These are phyloP conservation scores for Halocynthia aurantium DNA, from an alignment of 23 tunicate species.

Conservation along the genomic window DNA sequence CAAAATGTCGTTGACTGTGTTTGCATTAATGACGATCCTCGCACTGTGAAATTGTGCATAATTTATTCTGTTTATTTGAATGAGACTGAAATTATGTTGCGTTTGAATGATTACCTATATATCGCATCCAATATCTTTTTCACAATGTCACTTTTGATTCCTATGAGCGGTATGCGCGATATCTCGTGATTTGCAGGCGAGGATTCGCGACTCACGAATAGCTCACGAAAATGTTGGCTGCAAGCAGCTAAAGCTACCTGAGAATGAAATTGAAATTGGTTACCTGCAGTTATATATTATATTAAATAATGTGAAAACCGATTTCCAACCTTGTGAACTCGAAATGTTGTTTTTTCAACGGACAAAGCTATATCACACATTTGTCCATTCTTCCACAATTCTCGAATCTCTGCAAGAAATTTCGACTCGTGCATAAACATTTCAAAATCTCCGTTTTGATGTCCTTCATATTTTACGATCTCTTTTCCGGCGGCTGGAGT, in stretches of 20 bases:
- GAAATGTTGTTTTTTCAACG: slow-evolving; percentile 41
- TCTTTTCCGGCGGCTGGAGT: not conserved
- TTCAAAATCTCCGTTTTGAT: not conserved
- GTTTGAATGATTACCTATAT: slow-evolving; percentile 33
- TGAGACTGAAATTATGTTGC: not conserved
- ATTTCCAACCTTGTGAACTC: slow-evolving; percentile 56
- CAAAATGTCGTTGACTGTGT: slow-evolving; percentile 47
- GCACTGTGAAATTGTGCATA: slow-evolving; percentile 28
- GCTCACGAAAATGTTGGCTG: slow-evolving; percentile 59
- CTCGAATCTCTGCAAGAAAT: slow-evolving; percentile 14
- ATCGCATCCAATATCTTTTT: slow-evolving; percentile 32
- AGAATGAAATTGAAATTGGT: not conserved
- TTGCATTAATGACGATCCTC: slow-evolving; percentile 21
- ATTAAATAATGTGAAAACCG: not conserved
- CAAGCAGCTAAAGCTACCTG: slow-evolving; percentile 59
- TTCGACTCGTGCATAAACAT: slow-evolving; percentile 2
- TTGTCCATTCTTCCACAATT: slow-evolving; percentile 39
- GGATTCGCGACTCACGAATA: slow-evolving; percentile 30
- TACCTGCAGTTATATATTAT: not conserved
- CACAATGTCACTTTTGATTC: slow-evolving; percentile 33
- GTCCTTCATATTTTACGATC: not conserved
- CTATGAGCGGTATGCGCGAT: slow-evolving; percentile 49
- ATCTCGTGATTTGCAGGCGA: slow-evolving; percentile 5
- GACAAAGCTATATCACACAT: slow-evolving; percentile 44
- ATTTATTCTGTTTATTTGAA: not conserved